These are phyloP conservation scores for Sebastes oblongus DNA, from an alignment of 2,797 vertebrate genomes.

Conservation along the genomic window DNA sequence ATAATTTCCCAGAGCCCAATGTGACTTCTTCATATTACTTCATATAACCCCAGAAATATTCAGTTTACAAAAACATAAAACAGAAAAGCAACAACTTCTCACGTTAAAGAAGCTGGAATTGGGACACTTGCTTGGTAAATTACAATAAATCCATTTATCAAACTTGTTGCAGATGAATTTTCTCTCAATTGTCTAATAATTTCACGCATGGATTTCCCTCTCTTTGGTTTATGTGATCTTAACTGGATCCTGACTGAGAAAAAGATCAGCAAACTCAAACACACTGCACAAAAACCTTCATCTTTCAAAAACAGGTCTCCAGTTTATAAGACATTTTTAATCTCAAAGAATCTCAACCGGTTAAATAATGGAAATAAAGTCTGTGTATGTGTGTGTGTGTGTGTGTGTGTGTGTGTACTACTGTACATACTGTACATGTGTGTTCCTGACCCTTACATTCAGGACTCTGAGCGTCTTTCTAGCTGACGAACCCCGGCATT, in stretches of 20 bases:
- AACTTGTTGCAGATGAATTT: not conserved
- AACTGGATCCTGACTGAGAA: not conserved
- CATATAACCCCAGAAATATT: not conserved
- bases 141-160: too few species aligned
- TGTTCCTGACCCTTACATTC: conserved; percentile 9
- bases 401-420: not conserved
- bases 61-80: not conserved
- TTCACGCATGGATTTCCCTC: not conserved
- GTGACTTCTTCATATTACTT: not conserved
- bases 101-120: too few species aligned
- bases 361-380: not conserved
- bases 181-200: not conserved
- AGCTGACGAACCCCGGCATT: conserved; percentile 58
- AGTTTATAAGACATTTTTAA: not conserved
- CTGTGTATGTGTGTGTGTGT: too few species aligned
- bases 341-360: not conserved
- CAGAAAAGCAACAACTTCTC: too few species aligned
- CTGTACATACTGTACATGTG: conserved; percentile 15
- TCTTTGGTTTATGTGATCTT: not conserved
- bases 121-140: too few species aligned
- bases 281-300: not conserved
- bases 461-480: not conserved
- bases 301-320: not conserved
- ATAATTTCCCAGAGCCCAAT: not conserved
- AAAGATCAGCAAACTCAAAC: not conserved